Conservation (phyloP, 2,113 vertebrate genomes). For the Microtus pennsylvanicus region DNA sequence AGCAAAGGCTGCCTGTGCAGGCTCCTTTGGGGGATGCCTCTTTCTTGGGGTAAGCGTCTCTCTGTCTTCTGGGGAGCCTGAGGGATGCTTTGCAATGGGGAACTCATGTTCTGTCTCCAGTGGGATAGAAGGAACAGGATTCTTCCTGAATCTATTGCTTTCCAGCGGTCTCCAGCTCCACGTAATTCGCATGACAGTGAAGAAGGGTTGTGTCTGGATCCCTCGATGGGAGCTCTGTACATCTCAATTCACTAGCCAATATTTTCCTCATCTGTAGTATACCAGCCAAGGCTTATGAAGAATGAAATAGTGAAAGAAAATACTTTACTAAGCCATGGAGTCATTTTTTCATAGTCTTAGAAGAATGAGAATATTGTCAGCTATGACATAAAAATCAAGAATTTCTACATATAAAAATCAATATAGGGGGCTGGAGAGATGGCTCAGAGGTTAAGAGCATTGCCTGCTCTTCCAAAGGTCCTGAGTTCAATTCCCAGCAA, state of each 20-base stretch:
- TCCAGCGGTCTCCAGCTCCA: neutral
- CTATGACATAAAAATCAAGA: neutral
- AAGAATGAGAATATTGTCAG: neutral
- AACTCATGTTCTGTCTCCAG: neutral
- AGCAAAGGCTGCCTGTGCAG: neutral
- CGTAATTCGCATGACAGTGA: neutral
- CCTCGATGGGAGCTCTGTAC: neutral
- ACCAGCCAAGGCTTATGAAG: neutral
- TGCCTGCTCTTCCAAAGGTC: too few species aligned
- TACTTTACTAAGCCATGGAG: neutral
- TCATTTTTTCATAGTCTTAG: neutral
- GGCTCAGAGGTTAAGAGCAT: too few species aligned
- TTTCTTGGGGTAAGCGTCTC: neutral
- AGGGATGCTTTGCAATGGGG: neutral
- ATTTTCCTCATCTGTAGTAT: neutral
- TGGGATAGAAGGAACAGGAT: neutral
- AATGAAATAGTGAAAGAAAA: neutral
- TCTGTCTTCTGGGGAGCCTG: neutral
- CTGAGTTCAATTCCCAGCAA: too few species aligned
- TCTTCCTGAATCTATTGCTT: neutral
- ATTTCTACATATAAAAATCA: constrained; percentile 2
- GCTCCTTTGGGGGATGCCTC: neutral
- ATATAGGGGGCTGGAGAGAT: neutral
- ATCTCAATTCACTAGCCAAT: neutral
- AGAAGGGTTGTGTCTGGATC: neutral